Evolutionary conservation across 2,113 vertebrate species (phyloP), one percentile per base, ranked within the genome.

Genomic region (Cyphomyrus discorhynchus): DNA sequence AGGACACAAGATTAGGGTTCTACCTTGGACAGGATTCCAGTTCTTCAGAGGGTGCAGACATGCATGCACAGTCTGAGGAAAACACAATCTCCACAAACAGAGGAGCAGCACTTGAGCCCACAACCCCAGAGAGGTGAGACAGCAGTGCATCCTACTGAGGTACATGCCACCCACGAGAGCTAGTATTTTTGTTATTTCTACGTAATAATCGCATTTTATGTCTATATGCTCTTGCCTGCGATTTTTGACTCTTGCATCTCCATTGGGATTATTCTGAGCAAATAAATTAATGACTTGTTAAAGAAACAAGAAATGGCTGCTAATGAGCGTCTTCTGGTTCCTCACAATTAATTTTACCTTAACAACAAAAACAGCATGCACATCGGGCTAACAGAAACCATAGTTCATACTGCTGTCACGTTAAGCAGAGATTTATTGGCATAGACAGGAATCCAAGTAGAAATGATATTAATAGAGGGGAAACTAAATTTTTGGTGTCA

Each of bases 401-500:
- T 27, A 53, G 56, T 10, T 52, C 47, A 53, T 39, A 87, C 49
- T 1, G 6, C 27, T 56, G 84, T 46, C 47, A 50, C 3, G 27
- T 87, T 21, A 87, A 5, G 47, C 24, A 56, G 10, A 56, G 27
- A 87, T 87, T 56, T 87, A 56, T 53, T 8, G 85, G 6, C 50
- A 53, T 35, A 87, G 45, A 89, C 62, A 89, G 49, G 49, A 87
- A 31, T 24, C 21, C 24, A 27, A 39, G 50, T 56, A 87, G 50
- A 7, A 87, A 35, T 52, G 0, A 56, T 56, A 47, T 35, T 35
- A 87, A 56, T 77, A 89, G 45, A 50, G 66, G 21, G 88, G 62
- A 89, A 89, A 89, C 13, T 39, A 53, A 35, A 56, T 53, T 87
- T 52, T 53, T 56, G 85, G 85, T 53, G 85, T 87, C 50, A 35